phyloP scores from a whole-genome alignment of 2,888 invertebrate genomes.

The Philhelius pedissequus region DNA sequence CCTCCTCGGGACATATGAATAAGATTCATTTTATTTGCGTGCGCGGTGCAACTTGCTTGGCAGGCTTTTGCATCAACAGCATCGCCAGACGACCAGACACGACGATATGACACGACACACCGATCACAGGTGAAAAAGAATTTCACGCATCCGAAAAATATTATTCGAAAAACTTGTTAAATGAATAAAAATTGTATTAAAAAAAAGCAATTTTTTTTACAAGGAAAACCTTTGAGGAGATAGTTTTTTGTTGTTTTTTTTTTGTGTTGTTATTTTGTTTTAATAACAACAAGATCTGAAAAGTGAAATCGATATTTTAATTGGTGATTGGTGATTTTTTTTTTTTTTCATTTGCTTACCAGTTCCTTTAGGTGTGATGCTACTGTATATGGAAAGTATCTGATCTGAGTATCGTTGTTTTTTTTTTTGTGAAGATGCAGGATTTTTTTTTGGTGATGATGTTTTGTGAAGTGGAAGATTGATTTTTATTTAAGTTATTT shows the following conservation, averaged over 20 bases:
- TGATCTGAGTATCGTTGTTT: neutral
- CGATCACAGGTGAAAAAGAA: neutral
- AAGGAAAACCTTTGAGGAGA: constrained; percentile 37
- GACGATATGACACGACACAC: neutral
- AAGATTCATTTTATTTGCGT: constrained; percentile 32
- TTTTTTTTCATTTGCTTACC: constrained; percentile 1
- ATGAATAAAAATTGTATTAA: constrained; percentile 2
- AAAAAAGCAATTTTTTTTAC: neutral
- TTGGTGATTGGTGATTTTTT: constrained; percentile 55
- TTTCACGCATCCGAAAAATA: constrained; percentile 42
- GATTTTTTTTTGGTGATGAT: neutral
- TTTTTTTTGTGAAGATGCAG: constrained; percentile 10
- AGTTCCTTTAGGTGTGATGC: constrained; percentile 14
- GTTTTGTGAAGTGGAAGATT: constrained; percentile 19
- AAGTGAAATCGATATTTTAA: constrained; percentile 67
- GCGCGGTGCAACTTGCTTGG: constrained; percentile 38
- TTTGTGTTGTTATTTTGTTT: neutral
- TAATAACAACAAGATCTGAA: neutral
- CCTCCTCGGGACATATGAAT: constrained; percentile 18
- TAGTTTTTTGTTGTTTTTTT: neutral
- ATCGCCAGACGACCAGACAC: neutral
- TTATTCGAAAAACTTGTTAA: constrained; percentile 56
- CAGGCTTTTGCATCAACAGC: neutral
- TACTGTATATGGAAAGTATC: constrained; percentile 5
- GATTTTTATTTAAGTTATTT: constrained; percentile 13